Evolutionary conservation across 2,113 vertebrate genomes (phyloP), one percentile per base, ranked within the genome.

Genomic region (Rhabdomys dilectus): DNA sequence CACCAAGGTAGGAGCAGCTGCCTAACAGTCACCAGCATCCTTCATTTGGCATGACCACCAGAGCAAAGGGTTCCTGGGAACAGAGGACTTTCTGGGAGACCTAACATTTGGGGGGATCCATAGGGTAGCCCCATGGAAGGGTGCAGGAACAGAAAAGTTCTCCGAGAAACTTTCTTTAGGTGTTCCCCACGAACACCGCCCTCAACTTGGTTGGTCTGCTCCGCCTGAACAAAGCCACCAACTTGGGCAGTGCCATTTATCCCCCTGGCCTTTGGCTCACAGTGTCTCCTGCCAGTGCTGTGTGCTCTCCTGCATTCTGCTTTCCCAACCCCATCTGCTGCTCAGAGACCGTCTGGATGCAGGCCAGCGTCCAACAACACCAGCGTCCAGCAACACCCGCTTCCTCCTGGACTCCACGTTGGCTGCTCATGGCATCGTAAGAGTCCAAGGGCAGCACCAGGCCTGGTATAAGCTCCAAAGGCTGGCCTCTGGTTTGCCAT

Each of bases 191-290:
- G 64, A 53, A 70, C 42, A 87, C 29, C 29, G 5, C 21, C 51
- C 42, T 88, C 88, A 21, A 0, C 85, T 42, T 68, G 72, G 24
- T 42, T 68, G 72, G 24, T 56, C 85, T 80, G 53, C 82, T 88
- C 45, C 62, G 34, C 36, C 29, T 62, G 21, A n/a, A 86, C 51
- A 4, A 48, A 60, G 26, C 72, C 21, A 39, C 53, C 13, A 2
- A 36, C 56, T 31, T 48, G 42, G 78, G 39, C 60, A n/a, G 26
- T 77, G 72, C 53, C 36, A 58, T 56, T 87, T 0, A 1, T 53
- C 86, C 89, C 89, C 84, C 58, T 62, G 39, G 73, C 56, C 56
- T 76, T 93, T 29, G 45, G 77, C 39, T 89, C 60, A 29, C 68
- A 21, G 8, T 6, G 60, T 56, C 22, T 31, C 53, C 51, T 12